Conservation (phyloP, 2,888 invertebrate species). For the Fragum whitleyi region DNA sequence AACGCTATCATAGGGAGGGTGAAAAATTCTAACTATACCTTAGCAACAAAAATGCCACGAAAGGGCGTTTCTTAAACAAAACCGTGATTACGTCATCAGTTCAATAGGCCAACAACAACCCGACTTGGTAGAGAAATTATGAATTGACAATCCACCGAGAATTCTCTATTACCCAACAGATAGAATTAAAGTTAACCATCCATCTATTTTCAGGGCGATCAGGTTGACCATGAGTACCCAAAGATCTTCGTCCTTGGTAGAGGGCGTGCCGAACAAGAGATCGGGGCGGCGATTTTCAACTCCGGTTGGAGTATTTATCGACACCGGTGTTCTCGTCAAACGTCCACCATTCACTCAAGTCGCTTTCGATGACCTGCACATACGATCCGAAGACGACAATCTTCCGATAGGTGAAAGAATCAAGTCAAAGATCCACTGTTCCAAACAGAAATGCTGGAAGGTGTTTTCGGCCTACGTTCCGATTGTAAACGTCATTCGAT, state of each 20-base stretch:
- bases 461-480: conserved; percentile 75
- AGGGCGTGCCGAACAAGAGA: conserved; percentile 38
- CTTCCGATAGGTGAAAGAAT: conserved; percentile 56
- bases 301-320: conserved; percentile 58
- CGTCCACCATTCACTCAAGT: conserved; percentile 72
- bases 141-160: too few relatives aligned
- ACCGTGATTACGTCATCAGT: too few relatives aligned
- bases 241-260: conserved; percentile 50
- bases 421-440: conserved; percentile 71
- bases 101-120: too few relatives aligned
- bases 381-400: conserved; percentile 61
- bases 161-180: too few relatives aligned
- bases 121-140: too few relatives aligned
- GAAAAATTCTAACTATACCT: too few relatives aligned
- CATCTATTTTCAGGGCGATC: background rate
- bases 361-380: conserved; percentile 77
- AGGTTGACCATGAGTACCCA: conserved; percentile 17
- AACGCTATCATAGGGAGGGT: too few relatives aligned
- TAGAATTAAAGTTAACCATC: too few relatives aligned
- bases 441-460: conserved; percentile 75
- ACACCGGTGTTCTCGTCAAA: conserved; percentile 68
- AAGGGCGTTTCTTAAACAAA: too few relatives aligned
- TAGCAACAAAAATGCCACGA: too few relatives aligned
- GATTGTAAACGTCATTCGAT: conserved; percentile 75
- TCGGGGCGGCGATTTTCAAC: conserved; percentile 71